A percentile compares a stretch with the other conserved stretches of the same genome.
Conservation (phyloP, 2,888 invertebrate species). For the Therioaphis trifolii region DNA sequence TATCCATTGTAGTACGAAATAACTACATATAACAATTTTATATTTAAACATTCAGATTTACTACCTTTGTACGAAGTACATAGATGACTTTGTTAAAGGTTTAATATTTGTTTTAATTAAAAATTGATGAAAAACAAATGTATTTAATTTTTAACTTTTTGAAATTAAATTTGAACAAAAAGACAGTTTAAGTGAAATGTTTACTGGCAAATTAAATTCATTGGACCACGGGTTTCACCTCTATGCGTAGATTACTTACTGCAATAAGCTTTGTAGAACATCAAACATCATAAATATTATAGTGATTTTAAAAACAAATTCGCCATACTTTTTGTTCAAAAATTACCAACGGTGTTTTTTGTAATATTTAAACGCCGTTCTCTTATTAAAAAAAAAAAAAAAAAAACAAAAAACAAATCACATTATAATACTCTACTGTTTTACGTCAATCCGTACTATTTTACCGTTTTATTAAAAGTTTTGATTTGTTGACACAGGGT, state of each 20-base stretch:
- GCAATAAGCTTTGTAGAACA: neutral
- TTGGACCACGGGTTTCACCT: neutral
- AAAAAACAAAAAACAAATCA: neutral
- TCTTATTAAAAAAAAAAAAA: neutral
- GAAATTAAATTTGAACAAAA: constrained; percentile 19
- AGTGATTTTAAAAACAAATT: neutral
- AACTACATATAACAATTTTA: no score
- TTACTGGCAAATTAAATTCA: constrained; percentile 8
- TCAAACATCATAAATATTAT: constrained; percentile 21
- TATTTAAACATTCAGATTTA: no score
- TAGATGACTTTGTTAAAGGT: neutral
- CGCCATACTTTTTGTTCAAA: neutral
- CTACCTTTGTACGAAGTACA: no score
- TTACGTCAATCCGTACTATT: neutral
- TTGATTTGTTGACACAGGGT: neutral
- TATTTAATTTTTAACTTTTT: constrained; percentile 23
- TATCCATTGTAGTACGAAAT: no score
- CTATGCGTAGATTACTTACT: neutral
- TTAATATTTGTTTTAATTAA: constrained; percentile 26
- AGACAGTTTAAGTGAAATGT: constrained; percentile 1
- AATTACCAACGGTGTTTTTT: neutral
- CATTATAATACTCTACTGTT: neutral
- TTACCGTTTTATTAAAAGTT: neutral
- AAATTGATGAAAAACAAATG: neutral
- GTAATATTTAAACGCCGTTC: neutral